Evolutionary conservation across 2,888 invertebrate genomes (phyloP), one percentile per base, ranked within the genome.

Genomic region (Lasioglossum oenotherae): DNA sequence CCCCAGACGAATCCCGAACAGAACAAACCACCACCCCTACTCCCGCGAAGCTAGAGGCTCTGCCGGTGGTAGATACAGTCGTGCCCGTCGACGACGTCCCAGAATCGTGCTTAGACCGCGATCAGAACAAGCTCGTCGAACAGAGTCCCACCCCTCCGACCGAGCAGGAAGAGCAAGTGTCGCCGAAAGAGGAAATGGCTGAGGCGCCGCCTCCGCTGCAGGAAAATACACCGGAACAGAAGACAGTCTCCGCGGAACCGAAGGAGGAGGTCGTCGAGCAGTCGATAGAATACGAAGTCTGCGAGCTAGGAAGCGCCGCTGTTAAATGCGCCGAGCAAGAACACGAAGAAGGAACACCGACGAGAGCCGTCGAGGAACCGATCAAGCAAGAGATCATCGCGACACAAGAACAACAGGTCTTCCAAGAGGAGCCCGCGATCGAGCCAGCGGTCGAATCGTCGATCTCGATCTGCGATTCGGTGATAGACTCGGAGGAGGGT

Each of bases 401-500:
- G 19, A 49, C 49, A 8, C 23, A 49, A 86, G 73, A 4, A 67
- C 72, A 44, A 4, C 41, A 49, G 4, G 23, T 73, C 19, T 57
- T 38, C 10, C 27, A 38, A 12, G 79, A 81, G 57, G 79, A 64
- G 19, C 10, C 41, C 4, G 79, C 82, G 27, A 84, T 78, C 12
- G 89, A 27, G 4, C 14, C 72, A 5, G 69, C 81, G 4, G 14
- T 76, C 49, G 80, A 79, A 23, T 53, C 75, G 2, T 19, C 67
- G 16, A 49, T 46, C 5, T n/a, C 16, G 4, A 31, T 67, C 19
- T n/a, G 44, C 6, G 90, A 88, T 8, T 10, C 80, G n/a, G 49
- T 88, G 23, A 81, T 93, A n/a, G 82, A 89, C 6, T 91, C 93
- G 12, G 94, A 94, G 64, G 93, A 94, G 74, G 93, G 93, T 35